Conservation (phyloP, 2,797 vertebrate genomes). For the Lepilemur ruficaudatus region DNA sequence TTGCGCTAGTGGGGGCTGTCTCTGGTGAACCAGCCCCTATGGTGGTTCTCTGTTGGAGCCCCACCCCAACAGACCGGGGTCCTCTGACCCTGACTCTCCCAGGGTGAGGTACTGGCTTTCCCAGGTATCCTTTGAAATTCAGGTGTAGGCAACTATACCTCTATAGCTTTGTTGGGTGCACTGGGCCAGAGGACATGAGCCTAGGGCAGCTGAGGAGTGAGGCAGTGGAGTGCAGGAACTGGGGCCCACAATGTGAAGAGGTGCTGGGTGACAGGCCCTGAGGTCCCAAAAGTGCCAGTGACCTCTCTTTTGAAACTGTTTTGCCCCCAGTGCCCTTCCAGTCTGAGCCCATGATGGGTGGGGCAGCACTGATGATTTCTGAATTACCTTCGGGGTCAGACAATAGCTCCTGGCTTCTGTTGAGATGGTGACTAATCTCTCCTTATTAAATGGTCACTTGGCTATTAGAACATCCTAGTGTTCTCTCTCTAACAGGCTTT, state of each 20-base stretch:
- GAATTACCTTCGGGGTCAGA: neutral
- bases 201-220: neutral
- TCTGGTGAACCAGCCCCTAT: neutral
- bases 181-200: neutral
- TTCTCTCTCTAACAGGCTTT: neutral
- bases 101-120: neutral
- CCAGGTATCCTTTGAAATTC: neutral
- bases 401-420: neutral
- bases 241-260: neutral
- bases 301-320: neutral
- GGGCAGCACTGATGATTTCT: neutral
- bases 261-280: neutral
- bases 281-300: neutral
- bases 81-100: neutral
- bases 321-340: neutral
- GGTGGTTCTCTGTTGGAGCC: neutral
- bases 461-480: neutral
- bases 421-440: neutral
- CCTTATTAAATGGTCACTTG: neutral
- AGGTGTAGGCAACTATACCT: neutral
- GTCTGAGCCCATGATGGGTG: neutral
- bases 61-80: neutral
- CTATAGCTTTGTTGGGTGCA: neutral
- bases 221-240: neutral
- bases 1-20: neutral